phyloP scores from a whole-genome alignment of 2,113 vertebrate genomes.

The Phylloscopus trochiloides region DNA sequence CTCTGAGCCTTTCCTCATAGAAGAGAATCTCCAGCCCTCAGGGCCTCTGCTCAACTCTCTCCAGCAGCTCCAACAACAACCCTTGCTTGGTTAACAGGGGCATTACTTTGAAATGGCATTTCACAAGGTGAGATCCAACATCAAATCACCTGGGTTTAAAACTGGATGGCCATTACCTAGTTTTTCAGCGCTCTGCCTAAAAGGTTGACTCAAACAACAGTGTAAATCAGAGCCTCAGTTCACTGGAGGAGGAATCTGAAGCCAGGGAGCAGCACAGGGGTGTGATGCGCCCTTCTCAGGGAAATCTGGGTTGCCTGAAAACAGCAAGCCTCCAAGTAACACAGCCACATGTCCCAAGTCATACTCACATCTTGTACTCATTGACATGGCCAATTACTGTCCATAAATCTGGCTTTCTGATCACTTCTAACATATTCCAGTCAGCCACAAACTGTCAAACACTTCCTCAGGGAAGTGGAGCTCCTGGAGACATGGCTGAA shows the following conservation, averaged over 20 bases:
- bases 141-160: not conserved
- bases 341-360: not conserved
- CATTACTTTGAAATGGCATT: not conserved
- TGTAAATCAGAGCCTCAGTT: not conserved
- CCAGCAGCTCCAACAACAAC: not conserved
- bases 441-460: not conserved
- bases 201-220: not conserved
- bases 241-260: not conserved
- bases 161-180: too few relatives aligned
- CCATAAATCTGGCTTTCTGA: not conserved
- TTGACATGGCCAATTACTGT: not conserved
- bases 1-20: not conserved
- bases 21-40: not conserved
- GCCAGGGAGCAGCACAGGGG: not conserved
- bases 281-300: not conserved
- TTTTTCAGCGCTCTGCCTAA: not conserved
- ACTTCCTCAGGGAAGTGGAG: not conserved
- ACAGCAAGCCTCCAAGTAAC: rapidly evolving
- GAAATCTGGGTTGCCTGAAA: not conserved
- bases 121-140: not conserved
- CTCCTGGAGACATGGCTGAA: not conserved
- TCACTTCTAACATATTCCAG: not conserved
- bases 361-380: not conserved
- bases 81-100: not conserved
- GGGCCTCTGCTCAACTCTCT: rapidly evolving